Evolutionary conservation across 1,140 invertebrate genomes (phyloP), one percentile per base, ranked within the genome.

Genomic region (Pemphigus obesinymphae): DNA sequence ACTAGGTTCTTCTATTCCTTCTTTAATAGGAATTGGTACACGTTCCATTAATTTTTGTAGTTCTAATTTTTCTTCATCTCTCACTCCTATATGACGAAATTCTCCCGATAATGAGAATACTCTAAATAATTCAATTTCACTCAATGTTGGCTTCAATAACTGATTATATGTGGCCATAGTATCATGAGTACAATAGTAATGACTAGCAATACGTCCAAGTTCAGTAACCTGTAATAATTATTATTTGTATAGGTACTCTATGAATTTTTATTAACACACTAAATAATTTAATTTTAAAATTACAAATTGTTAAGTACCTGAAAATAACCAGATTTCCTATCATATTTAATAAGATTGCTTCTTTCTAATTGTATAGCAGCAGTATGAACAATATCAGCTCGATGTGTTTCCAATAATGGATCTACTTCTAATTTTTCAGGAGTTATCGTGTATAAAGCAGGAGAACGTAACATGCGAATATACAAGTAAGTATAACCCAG

Each of bases 21-120:
- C 98, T 85, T 99, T 99, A 73, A 99, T 98, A 0, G 98, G 98
- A 83, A 99, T 98, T 0, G 98, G 98, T 0, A 99, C 98, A 85
- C 95, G 89, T 87, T 98, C 97, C 92, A 99, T 96, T 0, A 99
- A 87, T 86, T 99, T 99, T 84, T 97, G 94, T 48, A 99, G 87
- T 87, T 99, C 98, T 66, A 99, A 86, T 85, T 99, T 99, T 88
- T 99, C 98, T 87, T 99, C 98, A 86, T 99, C 98, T 26, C 98
- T 89, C 1, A 99, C 97, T 34, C 94, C 92, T 40, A 98, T 95
- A 86, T 97, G 93, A 83, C 92, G 92, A 86, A 99, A 99, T 87
- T 99, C 97, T 1, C 93, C 92, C 0, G 97, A 98, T n/a, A 99
- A 89, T 0, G 97, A 99, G 87, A 99, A 99, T 1, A 99, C 97